Evolutionary conservation across 53 echinoderm and acorn worm species (phyloP).

Genomic region (Paelopatides confundens): DNA sequence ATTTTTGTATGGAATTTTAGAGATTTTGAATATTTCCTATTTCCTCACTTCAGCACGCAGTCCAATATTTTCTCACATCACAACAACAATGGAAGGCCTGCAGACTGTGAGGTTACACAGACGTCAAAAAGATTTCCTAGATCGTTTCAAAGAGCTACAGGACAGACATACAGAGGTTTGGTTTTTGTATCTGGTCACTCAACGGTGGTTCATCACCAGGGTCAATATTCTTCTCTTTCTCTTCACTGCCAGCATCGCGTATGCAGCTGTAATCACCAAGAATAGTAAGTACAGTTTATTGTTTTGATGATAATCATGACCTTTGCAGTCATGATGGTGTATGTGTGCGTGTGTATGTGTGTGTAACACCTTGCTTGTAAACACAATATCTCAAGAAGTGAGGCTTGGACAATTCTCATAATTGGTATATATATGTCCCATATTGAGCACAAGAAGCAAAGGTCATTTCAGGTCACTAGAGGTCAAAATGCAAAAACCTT

Average conservation of each 20-base stretch:
- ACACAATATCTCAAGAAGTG: no score
- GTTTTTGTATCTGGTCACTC: constrained; percentile 75
- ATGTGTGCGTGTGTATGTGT: no score
- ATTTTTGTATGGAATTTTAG: no score
- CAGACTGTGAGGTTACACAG: constrained; percentile 65
- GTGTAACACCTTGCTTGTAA: no score
- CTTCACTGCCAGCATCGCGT: constrained; percentile 59
- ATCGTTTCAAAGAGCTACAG: constrained; percentile 54
- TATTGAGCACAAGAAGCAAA: no score
- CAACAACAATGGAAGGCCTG: constrained; percentile 73
- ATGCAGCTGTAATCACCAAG: constrained; percentile 58
- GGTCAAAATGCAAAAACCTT: no score
- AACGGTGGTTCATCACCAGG: constrained; percentile 70
- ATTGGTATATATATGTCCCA: no score
- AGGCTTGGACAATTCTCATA: no score
- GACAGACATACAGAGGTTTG: constrained; percentile 75
- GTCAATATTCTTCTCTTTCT: constrained; percentile 70
- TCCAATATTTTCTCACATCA: constrained; percentile 84
- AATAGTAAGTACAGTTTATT: constrained; percentile 60
- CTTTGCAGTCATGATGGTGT: no score
- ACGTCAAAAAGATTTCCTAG: constrained; percentile 49
- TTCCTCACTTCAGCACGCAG: constrained; percentile 60
- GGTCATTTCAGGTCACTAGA: no score
- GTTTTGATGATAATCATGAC: no score
- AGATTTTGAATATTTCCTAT: background rate